Conservation (phyloP, 2,888 invertebrate genomes). For the Eupithecia tripunctaria region DNA sequence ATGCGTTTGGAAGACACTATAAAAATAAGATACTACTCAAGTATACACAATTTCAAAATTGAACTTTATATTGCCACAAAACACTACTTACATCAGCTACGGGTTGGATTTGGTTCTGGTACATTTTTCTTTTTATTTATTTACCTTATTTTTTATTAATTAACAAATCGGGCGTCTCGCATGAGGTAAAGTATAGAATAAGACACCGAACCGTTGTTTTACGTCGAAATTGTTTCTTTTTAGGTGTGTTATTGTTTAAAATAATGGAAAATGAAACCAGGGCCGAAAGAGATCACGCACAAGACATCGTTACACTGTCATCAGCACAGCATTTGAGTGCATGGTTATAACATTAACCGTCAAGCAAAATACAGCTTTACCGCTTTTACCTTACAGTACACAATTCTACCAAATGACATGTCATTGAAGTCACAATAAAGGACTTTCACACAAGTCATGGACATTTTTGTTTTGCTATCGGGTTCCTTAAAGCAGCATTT, state of each 20-base stretch:
- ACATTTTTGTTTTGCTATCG: neutral
- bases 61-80: constrained; percentile 13
- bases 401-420: constrained; percentile 12
- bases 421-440: neutral
- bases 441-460: too few relatives aligned
- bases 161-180: constrained; percentile 34
- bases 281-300: constrained; percentile 81
- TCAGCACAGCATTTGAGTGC: constrained; percentile 65
- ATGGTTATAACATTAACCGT: constrained; percentile 50
- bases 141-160: constrained; percentile 38
- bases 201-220: constrained; percentile 23
- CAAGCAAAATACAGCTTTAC: constrained; percentile 39
- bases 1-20: neutral
- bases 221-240: constrained; percentile 57
- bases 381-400: constrained; percentile 49
- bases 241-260: constrained; percentile 70
- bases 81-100: neutral
- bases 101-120: constrained; percentile 78
- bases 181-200: constrained; percentile 47
- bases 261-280: constrained; percentile 77
- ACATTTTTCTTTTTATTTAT: constrained; percentile 71
- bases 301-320: constrained; percentile 64
- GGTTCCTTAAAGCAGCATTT: neutral
- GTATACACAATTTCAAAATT: neutral
- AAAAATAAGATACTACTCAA: neutral